Percentiles rank a stretch among this genome's conserved stretches.
phyloP scores from a whole-genome alignment of 1,140 invertebrate species.

The Caenorhabditis brenneri region DNA sequence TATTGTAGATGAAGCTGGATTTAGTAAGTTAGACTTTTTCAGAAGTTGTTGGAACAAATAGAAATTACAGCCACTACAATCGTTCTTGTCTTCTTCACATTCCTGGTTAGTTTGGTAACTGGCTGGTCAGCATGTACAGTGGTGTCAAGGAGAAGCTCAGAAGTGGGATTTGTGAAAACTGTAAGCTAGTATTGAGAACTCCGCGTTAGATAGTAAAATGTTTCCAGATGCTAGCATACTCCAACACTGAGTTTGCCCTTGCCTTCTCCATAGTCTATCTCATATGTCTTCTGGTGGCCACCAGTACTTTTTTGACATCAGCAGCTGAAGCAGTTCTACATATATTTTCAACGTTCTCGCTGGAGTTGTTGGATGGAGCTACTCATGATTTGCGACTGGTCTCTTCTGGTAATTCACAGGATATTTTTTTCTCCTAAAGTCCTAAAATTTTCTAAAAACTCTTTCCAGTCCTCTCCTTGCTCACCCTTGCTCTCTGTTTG shows the following conservation, averaged over 20 bases:
- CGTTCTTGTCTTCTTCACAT: background rate
- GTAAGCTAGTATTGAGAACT: background rate
- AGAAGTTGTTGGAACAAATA: too few species aligned
- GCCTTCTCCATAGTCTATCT: slow-evolving; percentile 3
- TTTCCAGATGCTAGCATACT: slow-evolving; percentile 17
- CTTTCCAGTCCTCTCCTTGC: background rate
- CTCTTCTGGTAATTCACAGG: slow-evolving; percentile 1
- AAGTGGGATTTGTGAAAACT: slow-evolving; percentile 27
- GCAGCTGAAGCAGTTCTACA: slow-evolving; percentile 14
- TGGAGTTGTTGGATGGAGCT: slow-evolving; percentile 1
- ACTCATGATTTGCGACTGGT: slow-evolving; percentile 6
- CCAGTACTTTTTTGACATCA: slow-evolving; percentile 6
- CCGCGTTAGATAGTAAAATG: background rate
- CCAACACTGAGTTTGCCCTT: background rate
- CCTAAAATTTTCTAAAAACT: background rate
- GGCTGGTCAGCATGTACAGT: slow-evolving; percentile 30
- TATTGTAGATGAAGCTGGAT: slow-evolving; percentile 18
- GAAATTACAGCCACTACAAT: slow-evolving; percentile 4
- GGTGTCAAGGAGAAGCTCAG: background rate
- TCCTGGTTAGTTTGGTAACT: background rate
- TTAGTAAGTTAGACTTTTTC: background rate
- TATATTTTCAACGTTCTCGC: slow-evolving; percentile 12
- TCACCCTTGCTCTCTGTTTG: background rate
- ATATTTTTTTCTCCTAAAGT: too few species aligned
- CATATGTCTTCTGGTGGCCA: background rate